Conservation (phyloP, 2,797 vertebrate species). For the Simalia tracyae region DNA sequence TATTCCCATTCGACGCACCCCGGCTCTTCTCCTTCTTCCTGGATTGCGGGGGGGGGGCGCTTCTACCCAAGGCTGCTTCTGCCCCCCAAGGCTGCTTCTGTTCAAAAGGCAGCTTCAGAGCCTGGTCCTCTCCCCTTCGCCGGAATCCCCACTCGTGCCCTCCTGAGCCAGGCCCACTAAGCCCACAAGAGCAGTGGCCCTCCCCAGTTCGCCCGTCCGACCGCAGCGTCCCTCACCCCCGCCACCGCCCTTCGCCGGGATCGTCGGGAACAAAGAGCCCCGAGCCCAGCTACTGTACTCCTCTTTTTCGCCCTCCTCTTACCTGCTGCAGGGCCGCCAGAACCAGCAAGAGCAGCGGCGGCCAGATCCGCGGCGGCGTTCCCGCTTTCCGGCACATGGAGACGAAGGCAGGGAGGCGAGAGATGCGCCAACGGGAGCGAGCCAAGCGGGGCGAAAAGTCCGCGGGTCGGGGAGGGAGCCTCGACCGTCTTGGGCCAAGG, state of each 20-base stretch:
- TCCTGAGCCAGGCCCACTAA: not conserved
- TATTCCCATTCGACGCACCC: not conserved
- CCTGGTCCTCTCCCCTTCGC: not conserved
- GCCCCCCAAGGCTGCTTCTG: not conserved
- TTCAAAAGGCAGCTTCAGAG: not conserved
- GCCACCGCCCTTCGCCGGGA: conserved; percentile 34
- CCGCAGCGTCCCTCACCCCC: conserved; percentile 22
- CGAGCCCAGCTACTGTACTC: conserved; percentile 40
- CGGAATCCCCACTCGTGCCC: not conserved
- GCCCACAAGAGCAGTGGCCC: not conserved
- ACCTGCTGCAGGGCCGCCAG: conserved; percentile 76
- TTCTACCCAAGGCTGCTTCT: not conserved
- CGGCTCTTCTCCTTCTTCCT: not conserved
- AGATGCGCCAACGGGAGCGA: not conserved
- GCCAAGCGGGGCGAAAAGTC: conserved; percentile 23
- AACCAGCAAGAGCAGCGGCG: conserved; percentile 72
- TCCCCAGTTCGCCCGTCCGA: rapidly evolving
- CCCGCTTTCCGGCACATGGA: conserved; percentile 77
- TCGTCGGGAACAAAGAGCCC: conserved; percentile 74
- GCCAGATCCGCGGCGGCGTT: conserved; percentile 70
- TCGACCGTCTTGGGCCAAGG: conserved; percentile 10
- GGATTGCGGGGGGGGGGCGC: not conserved
- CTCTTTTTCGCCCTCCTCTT: conserved; percentile 40
- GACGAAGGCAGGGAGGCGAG: conserved; percentile 55
- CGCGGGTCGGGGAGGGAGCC: not conserved